Base-by-base conservation (phyloP, 2,113 vertebrate species). In the Notothenia rossii region DNA sequence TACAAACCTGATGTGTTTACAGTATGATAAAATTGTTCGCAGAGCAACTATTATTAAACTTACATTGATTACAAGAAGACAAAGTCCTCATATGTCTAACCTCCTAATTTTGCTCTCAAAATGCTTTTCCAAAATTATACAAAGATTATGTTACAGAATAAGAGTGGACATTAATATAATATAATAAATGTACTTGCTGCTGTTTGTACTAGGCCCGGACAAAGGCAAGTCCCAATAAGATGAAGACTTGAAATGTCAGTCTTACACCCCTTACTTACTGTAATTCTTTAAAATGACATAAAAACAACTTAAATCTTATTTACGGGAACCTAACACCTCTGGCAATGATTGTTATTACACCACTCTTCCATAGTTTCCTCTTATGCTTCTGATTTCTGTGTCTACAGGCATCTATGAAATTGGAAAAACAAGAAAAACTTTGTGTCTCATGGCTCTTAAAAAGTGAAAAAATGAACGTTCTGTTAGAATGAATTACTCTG, bases 371-470 rank as follows among this genome's bases (percentile, higher is more conserved):
- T 48, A 71, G 63, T 55, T 81, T 46, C 10, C 46, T 61, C 22
- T 65, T 67, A 55, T 55, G 36, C 45, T 68, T 18, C 6, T 58
- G 14, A 77, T 75, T 70, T 85, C 33, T 49, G 10, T 71, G 33
- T 65, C 25, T 65, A 55, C 10, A 81, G 45, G 84, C 50, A 33
- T 53, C 10, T 12, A 70, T 40, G 54, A 87, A 85, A 91, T 85
- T 89, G 67, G 84, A 72, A 58, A 86, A 55, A 88, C 76, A 62
- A 74, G 59, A 49, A 79, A 6, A 64, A 46, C 45, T 90, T 82
- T 80, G 71, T 81, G 33, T 89, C 72, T 82, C 63, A 46, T 29
- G 59, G 72, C 73, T 87, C 55, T 81, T 77, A 87, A 89, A 76
- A 86, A 60, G 59, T 88, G 85, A 90, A 75, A 73, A 75, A 80